A percentile compares a stretch with the other conserved stretches of the same genome.
Evolutionary conservation across 2,113 vertebrate species (phyloP).

Genomic region (Platysteira castanea): DNA sequence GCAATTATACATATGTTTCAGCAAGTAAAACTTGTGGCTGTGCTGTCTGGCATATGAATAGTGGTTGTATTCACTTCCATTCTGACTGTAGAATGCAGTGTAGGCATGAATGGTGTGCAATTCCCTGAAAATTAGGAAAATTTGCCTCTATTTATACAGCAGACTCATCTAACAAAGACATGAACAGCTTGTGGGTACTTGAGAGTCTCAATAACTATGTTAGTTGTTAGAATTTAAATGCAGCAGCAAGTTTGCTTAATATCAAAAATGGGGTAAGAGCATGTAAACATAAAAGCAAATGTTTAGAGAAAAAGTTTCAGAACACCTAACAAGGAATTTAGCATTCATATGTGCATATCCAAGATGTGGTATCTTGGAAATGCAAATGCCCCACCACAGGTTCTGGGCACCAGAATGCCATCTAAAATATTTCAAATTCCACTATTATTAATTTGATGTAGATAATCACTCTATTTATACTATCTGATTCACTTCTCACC

Average conservation of each 20-base stretch:
- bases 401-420: not conserved
- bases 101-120: not conserved
- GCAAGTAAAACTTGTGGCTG: not conserved
- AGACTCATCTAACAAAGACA: not conserved
- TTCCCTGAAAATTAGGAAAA: not conserved
- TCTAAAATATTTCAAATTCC: not conserved
- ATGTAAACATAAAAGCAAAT: not conserved
- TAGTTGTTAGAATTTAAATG: not conserved
- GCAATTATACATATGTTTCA: not conserved
- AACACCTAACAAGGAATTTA: not conserved
- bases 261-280: accelerated
- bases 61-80: not conserved
- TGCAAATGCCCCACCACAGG: not conserved
- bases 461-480: not conserved
- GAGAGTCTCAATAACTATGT: not conserved
- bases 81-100: accelerated
- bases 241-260: not conserved
- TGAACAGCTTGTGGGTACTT: not conserved
- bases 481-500: not conserved
- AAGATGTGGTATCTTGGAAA: not conserved
- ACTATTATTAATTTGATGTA: not conserved
- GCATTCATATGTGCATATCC: not conserved
- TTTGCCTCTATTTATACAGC: not conserved
- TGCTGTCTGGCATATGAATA: not conserved
- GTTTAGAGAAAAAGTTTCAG: not conserved